These are phyloP conservation scores for Pseudeuparius sepicola DNA, from an alignment of 2,888 invertebrate genomes.

Conservation along the genomic window DNA sequence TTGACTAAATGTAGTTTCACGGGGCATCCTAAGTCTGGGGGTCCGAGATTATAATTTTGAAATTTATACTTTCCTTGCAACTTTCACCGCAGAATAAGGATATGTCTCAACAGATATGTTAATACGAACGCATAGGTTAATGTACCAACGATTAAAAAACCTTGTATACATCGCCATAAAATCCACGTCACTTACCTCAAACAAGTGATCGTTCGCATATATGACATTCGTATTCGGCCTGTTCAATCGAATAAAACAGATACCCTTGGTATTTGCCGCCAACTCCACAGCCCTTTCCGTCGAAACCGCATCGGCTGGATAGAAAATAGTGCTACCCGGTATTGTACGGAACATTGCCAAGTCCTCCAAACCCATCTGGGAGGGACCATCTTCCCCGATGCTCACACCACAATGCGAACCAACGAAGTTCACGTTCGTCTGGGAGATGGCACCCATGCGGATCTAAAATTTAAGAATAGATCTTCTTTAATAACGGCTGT, in stretches of 20 bases:
- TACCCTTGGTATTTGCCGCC: slow-evolving; percentile 89
- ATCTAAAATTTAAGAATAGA: slow-evolving; percentile 50
- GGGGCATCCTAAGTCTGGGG: too few relatives aligned
- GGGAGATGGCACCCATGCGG: slow-evolving; percentile 98
- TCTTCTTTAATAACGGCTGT: too few relatives aligned
- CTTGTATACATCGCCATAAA: too few relatives aligned
- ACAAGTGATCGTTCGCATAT: slow-evolving; percentile 74
- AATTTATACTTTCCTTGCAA: too few relatives aligned
- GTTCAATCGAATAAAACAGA: slow-evolving; percentile 90
- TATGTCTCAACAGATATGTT: too few relatives aligned
- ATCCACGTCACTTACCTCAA: slow-evolving; percentile 57
- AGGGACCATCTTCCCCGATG: slow-evolving; percentile 98
- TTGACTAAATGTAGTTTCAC: too few relatives aligned
- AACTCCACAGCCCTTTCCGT: slow-evolving; percentile 91
- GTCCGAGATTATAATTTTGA: too few relatives aligned
- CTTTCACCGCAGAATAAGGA: too few relatives aligned
- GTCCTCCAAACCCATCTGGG: slow-evolving; percentile 99
- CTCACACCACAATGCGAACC: slow-evolving; percentile 98
- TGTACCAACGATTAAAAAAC: too few relatives aligned
- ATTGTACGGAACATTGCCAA: slow-evolving; percentile 89
- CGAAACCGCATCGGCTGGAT: slow-evolving; percentile 87
- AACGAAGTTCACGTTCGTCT: slow-evolving; percentile 91
- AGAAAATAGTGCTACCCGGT: slow-evolving; percentile 71
- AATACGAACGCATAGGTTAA: too few relatives aligned
- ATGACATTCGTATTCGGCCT: slow-evolving; percentile 82